These are phyloP conservation scores for Phortica variegata DNA, from an alignment of 1,140 invertebrate genomes.

Conservation along the genomic window DNA sequence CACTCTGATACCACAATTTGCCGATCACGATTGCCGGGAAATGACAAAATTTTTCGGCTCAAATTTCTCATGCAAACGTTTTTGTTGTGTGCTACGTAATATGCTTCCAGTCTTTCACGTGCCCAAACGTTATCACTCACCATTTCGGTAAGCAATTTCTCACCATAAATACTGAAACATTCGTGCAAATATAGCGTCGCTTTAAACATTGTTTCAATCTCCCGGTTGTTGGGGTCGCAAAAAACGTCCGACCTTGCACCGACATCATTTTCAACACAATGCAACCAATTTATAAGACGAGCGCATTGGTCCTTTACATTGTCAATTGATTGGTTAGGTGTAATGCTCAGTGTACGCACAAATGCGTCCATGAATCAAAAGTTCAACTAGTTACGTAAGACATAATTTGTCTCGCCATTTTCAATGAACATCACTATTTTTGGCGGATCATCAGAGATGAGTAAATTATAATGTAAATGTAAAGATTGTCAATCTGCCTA, in stretches of 20 bases:
- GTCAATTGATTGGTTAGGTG: conserved; percentile 21
- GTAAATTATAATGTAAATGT: no score
- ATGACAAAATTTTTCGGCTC: no score
- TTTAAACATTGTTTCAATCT: conserved; percentile 32
- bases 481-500: no score
- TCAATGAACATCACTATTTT: no score
- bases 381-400: neutral
- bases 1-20: conserved; percentile 21
- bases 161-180: conserved; percentile 24
- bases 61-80: neutral
- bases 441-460: no score
- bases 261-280: conserved; percentile 11
- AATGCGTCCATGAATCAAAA: conserved; percentile 24
- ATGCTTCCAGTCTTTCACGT: neutral
- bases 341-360: conserved; percentile 23
- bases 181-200: conserved; percentile 33
- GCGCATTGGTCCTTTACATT: conserved; percentile 21
- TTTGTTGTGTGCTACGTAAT: conserved; percentile 12
- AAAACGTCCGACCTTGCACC: no score
- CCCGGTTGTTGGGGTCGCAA: conserved; percentile 12
- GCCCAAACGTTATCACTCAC: conserved; percentile 3
- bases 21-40: no score
- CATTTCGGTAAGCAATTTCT: conserved; percentile 17
- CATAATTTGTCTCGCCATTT: no score
- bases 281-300: conserved; percentile 27